A percentile compares a stretch with the other conserved stretches of the same genome.
phyloP scores from a whole-genome alignment of 2,113 vertebrate genomes.

The Lampris megalopsis region DNA sequence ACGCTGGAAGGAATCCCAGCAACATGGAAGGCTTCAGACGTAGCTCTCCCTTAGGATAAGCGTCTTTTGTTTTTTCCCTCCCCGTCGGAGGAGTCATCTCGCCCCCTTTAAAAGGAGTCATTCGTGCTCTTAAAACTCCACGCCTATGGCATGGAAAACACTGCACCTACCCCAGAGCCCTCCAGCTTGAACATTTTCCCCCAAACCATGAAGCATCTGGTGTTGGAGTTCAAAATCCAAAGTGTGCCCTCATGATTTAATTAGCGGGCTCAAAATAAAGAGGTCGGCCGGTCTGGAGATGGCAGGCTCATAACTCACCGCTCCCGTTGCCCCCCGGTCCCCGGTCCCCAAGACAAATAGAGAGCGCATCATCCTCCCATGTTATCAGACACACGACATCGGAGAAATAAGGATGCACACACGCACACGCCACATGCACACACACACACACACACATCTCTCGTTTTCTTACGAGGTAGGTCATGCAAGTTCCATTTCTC shows the following conservation, averaged over 20 bases:
- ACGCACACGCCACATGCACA: too few species aligned
- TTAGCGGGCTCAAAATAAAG: conserved; percentile 43
- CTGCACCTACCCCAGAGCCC: conserved; percentile 31
- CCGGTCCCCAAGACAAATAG: conserved; percentile 31
- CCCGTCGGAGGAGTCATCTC: conserved; percentile 14
- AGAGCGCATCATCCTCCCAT: conserved; percentile 8
- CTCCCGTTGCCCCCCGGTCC: conserved; percentile 11
- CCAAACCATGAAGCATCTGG: conserved; percentile 27
- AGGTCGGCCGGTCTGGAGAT: conserved; percentile 37
- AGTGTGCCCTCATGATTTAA: conserved; percentile 52
- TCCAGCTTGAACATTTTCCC: not conserved
- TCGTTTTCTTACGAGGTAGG: not conserved
- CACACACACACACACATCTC: not conserved
- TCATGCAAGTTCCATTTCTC: too few species aligned
- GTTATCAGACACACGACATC: not conserved
- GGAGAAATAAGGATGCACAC: too few species aligned
- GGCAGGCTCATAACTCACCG: conserved; percentile 65
- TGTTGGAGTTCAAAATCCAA: conserved; percentile 32
- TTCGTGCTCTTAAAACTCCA: conserved; percentile 4
- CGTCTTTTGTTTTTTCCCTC: not conserved
- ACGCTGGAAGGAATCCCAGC: not conserved
- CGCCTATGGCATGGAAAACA: conserved; percentile 31
- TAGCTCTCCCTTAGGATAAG: not conserved
- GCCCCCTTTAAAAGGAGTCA: conserved; percentile 15
- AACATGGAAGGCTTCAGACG: too few species aligned